Base-by-base conservation (phyloP, 2,797 vertebrate species). In the Spheniscus humboldti region DNA sequence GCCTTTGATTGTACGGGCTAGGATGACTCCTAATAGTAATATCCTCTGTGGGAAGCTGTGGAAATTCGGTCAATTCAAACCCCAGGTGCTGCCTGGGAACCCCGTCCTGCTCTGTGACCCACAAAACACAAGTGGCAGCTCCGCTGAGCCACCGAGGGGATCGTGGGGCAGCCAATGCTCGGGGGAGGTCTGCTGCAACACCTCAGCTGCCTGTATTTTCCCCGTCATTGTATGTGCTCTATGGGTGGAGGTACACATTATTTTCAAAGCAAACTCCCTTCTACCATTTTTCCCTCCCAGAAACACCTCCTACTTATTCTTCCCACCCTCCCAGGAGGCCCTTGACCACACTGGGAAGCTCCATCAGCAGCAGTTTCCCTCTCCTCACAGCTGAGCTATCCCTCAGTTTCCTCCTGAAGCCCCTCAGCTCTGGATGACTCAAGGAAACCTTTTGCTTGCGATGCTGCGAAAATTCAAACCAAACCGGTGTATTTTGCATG, bases 81-180 rank as follows among this genome's bases (percentile, higher is more conserved):
- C 8, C 31, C 13, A 4, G 5, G 3, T 64, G 27, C 55, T 72
- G 45, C 50, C 41, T 48, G 67, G 50, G 14, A 35, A 35, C 9
- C 16, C 20, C 4, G 10, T 60, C 33, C 60, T 4, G 0, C 37
- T 80, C 60, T 68, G 77, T 78, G 53, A 55, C 27, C 57, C 12
- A 56, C 74, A 87, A 47, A 81, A 39, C 53, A 48, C 18, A 45
- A 33, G 10, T 8, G 2, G 15, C 41, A 52, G 41, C 41, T 81
- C 74, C 3, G 7, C 45, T 71, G 78, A 89, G 74, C 48, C 45
- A 43, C 31, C 0, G 0, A 91, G 50, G 19, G 45, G 18, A 59
- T 39, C 17, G 4, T 2, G 13, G 73, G 37, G 33, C 27, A 48
- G n/a, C 28, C 0, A 0, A 18, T 1, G 0, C 18, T 45, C 6